Evolutionary conservation across 2,113 vertebrate species (phyloP), one percentile per base, ranked within the genome.

Genomic region (Himantopus leucocephalus): DNA sequence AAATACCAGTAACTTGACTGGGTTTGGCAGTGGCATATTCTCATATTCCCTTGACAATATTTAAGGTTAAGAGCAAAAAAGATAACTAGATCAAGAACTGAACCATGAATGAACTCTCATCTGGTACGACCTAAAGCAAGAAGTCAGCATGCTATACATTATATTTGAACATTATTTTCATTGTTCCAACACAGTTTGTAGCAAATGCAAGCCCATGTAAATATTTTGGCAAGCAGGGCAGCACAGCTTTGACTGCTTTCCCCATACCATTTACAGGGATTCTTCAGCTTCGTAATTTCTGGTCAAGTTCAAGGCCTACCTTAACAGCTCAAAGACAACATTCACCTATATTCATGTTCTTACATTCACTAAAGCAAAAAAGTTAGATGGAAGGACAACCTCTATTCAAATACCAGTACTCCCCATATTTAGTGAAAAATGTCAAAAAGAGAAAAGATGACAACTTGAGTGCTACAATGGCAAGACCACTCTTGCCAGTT

Each of bases 1-100:
- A 85, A 92, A 92, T 76, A 67, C 30, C 67, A 66, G 73, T 35
- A 91, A 55, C 66, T 86, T 56, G 53, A 71, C 66, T 89, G 78
- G 43, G 66, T 90, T 64, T 75, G 37, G 92, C 73, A 90, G 72
- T 34, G 45, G 72, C 60, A 85, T 52, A 74, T 53, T 74, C 77
- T 77, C 29, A 27, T 63, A 77, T 20, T 73, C 60, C 74, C 85
- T 39, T 52, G 78, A 47, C 34, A 64, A 71, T 86, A 82, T 70
- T 77, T 67, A 75, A 84, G 50, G 53, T 48, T 88, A 64, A 86
- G 84, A 88, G 88, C 56, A 87, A 88, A 93, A 93, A 94, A 58
- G 55, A 78, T 62, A 90, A 81, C 34, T 30, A 62, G 59, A 71
- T 90, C 73, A 87, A 71, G 74, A 84, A 68, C 14, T 86, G 80